phyloP scores from a whole-genome alignment of 2,888 invertebrate species.

The Zygaena filipendulae region DNA sequence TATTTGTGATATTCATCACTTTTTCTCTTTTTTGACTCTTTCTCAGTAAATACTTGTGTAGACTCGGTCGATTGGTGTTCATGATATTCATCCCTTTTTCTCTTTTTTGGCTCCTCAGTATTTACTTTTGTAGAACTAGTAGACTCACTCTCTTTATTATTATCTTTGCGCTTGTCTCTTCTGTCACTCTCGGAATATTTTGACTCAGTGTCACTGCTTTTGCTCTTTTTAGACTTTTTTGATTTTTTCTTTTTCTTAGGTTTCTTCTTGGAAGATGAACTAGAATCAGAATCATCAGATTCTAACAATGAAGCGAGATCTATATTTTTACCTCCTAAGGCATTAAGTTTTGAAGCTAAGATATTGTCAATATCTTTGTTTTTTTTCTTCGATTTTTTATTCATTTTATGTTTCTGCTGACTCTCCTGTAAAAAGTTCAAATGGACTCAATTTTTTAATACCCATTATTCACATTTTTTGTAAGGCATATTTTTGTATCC shows the following conservation, averaged over 20 bases:
- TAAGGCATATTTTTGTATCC: no score
- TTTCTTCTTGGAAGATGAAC: conserved; percentile 29
- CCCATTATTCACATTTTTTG: no score
- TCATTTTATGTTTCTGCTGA: conserved; percentile 58
- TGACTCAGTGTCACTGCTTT: conserved; percentile 32
- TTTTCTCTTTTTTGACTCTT: conserved; percentile 5
- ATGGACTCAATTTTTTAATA: no score
- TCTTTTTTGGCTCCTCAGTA: no score
- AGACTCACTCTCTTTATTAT: no score
- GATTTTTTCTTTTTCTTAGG: conserved; percentile 39
- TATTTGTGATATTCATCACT: conserved; percentile 14
- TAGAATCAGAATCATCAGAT: conserved; percentile 36
- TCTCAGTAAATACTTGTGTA: no score
- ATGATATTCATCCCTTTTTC: no score
- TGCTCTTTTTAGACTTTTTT: conserved; percentile 30
- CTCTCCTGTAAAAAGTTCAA: conserved; percentile 34
- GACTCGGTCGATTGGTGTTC: no score
- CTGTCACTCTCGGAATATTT: no score
- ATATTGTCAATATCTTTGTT: conserved; percentile 72
- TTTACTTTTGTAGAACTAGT: no score
- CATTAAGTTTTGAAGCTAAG: conserved; percentile 76
- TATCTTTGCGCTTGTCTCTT: no score
- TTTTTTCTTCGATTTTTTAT: conserved; percentile 53
- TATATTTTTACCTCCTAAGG: conserved; percentile 60
- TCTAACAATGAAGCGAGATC: conserved; percentile 43